Conservation (phyloP, 2,113 vertebrate species). For the Urocolius indicus region DNA sequence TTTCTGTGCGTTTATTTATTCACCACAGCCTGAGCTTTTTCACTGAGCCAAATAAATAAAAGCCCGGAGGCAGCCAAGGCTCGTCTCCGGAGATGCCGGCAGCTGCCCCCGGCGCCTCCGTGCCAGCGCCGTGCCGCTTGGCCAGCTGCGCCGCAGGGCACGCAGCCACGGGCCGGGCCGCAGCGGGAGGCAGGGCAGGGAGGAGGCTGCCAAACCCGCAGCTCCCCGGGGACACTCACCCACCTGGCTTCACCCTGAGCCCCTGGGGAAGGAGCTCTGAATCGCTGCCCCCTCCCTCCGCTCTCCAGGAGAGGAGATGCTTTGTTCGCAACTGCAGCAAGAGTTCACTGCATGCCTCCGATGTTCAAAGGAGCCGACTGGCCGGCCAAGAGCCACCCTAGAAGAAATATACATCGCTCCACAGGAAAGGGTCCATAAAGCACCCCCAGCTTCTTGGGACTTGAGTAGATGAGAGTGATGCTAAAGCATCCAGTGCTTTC, state of each 20-base stretch:
- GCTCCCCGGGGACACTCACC: fast-evolving
- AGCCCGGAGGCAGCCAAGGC: conserved; percentile 23
- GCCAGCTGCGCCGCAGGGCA: conserved; percentile 24
- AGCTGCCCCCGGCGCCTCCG: not conserved
- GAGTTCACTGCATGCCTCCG: fast-evolving
- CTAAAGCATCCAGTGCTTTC: not conserved
- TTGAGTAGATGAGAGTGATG: not conserved
- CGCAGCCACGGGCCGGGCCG: not conserved
- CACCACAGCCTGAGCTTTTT: not conserved
- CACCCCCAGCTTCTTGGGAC: not conserved
- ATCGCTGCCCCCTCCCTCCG: not conserved
- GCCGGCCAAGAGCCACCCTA: not conserved
- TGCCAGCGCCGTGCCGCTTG: not conserved
- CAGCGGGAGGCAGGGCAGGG: not conserved
- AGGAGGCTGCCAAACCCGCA: not conserved
- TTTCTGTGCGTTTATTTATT: not conserved
- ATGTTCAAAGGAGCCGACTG: not conserved
- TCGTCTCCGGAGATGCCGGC: conserved; percentile 1
- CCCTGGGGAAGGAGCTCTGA: not conserved
- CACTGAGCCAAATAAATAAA: not conserved
- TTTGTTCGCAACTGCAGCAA: fast-evolving
- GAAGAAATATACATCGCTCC: fast-evolving
- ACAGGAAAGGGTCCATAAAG: fast-evolving
- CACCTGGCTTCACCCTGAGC: not conserved
- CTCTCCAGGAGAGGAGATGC: not conserved